Conservation (phyloP, 2,888 invertebrate species). For the Acanthosepion esculentum region DNA sequence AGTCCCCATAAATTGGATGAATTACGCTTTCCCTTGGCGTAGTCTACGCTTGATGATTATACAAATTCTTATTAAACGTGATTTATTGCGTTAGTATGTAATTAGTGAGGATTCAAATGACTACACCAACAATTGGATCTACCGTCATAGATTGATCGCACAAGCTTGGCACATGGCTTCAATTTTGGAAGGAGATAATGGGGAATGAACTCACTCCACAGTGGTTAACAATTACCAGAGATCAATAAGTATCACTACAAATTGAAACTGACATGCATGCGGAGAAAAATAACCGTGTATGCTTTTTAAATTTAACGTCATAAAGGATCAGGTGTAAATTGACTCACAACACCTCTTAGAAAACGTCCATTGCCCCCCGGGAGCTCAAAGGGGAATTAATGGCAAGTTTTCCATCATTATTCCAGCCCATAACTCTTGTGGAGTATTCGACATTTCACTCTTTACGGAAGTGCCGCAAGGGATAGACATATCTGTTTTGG, state of each 20-base stretch:
- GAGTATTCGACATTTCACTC: conserved; percentile 15
- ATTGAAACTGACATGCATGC: not conserved
- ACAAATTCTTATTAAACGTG: no score
- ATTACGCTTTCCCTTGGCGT: no score
- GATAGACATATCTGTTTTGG: not conserved
- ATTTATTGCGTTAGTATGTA: no score
- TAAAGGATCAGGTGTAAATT: not conserved
- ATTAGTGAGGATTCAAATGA: no score
- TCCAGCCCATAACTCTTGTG: not conserved
- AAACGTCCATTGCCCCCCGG: not conserved
- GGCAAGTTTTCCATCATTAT: not conserved
- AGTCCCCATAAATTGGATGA: no score
- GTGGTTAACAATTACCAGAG: no score
- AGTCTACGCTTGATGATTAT: no score
- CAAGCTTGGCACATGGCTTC: no score
- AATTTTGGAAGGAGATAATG: no score
- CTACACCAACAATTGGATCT: no score
- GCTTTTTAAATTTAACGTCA: not conserved
- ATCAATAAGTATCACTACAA: not conserved
- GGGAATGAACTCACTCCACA: no score
- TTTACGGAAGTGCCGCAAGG: not conserved
- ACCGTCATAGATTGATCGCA: no score
- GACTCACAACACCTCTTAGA: not conserved
- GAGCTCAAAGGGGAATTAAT: not conserved
- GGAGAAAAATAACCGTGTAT: not conserved